Base-by-base conservation (phyloP, 2,797 vertebrate species). In the Peromyscus eremicus region DNA sequence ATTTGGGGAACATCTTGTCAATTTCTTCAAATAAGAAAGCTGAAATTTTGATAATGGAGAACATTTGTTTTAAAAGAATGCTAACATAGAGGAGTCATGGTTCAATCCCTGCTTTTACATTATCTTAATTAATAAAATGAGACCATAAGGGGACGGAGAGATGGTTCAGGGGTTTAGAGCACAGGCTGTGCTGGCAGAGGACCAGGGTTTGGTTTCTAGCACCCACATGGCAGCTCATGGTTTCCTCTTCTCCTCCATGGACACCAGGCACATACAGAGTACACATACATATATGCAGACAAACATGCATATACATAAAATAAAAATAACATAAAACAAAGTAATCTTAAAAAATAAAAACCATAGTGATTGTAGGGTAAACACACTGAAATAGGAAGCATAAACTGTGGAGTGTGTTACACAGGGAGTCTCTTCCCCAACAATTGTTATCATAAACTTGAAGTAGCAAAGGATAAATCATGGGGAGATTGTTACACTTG, bases 11-110 rank as follows among this genome's bases (percentile, higher is more conserved):
- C 2, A 70, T 17, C 13, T 71, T 86, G 49, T 75, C 32, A 87
- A 52, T 91, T 91, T 96, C 80, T 70, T 19, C 46, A 81, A 94
- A 91, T 89, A 77, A n/a, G 13, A 29, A 81, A 83, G 10, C 21
- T n/a, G 64, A 21, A 25, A 73, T 37, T 71, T 96, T 92, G 34
- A 82, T 89, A 49, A 23, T 60, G 32, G 93, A 91, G n/a, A 29
- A 81, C 12, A 68, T 89, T 91, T 91, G 12, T 73, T 89, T 81
- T 11, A 14, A 91, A 92, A 57, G 17, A 94, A 83, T 43, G 93
- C 60, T n/a, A 25, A 77, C 77, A 19, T 7, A 37, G 37, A 92
- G 34, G 81, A 49, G 14, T 92, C 52, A 75, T 71, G 16, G 79
- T 13, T 46, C 34, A 79, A 21, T 9, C 11, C 55, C 14, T 66